Evolutionary conservation across 2,113 vertebrate species (phyloP).

Genomic region (Anolis carolinensis): DNA sequence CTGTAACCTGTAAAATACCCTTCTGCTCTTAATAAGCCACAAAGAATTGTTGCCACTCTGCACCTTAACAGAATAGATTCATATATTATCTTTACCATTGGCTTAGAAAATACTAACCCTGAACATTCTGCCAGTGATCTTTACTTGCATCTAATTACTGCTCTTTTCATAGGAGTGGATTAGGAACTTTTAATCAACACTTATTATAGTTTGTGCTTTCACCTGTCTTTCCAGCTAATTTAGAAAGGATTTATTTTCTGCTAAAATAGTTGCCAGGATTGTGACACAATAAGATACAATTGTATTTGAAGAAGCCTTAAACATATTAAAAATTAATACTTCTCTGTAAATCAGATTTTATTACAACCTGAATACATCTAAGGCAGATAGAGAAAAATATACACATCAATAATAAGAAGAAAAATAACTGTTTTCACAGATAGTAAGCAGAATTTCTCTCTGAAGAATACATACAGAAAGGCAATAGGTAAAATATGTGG

Average conservation of each 20-base stretch:
- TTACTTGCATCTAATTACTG: neutral
- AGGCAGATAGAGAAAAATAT: neutral
- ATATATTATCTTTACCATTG: neutral
- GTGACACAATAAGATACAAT: conserved; percentile 12
- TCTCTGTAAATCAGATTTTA: neutral
- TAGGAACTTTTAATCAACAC: conserved; percentile 45
- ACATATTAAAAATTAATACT: neutral
- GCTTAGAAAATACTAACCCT: neutral
- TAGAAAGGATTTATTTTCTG: conserved; percentile 27
- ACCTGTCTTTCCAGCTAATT: conserved; percentile 43
- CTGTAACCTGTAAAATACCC: neutral
- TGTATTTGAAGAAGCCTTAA: conserved; percentile 3
- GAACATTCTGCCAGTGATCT: neutral
- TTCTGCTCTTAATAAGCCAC: neutral
- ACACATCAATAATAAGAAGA: neutral
- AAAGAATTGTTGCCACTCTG: neutral
- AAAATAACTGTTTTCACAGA: neutral
- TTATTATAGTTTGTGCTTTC: conserved; percentile 37
- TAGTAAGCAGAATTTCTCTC: neutral
- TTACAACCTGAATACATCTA: neutral
- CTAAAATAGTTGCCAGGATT: conserved; percentile 4
- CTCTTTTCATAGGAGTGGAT: conserved; percentile 35
- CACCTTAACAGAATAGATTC: neutral
- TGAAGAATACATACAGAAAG: neutral
- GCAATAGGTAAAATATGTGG: neutral